Evolutionary conservation across 2,797 vertebrate species (phyloP), one percentile per base, ranked within the genome.

Genomic region (Myotis daubentonii): DNA sequence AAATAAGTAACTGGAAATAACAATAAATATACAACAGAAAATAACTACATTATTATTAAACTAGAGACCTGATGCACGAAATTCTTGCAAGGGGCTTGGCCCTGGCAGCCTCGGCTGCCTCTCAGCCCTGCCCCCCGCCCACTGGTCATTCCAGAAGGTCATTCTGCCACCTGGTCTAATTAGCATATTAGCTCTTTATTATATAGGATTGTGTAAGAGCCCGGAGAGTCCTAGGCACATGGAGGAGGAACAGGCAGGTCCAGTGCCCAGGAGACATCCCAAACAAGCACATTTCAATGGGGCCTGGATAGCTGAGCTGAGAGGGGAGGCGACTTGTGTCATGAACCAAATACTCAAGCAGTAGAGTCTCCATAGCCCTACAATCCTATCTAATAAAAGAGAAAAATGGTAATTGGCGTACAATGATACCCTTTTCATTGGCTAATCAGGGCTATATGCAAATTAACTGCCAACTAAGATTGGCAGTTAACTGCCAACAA

Each of bases 1-100:
- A 47, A n/a, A 30, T 28, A 74, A 87, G n/a, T 92, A 81, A 85
- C 36, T 36, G 57, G 87, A 94, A 91, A 84, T 84, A 95, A 82
- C 2, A 87, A 66, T 68, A 80, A 93, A 57, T 57, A 70, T 47
- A n/a, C 36, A 62, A 65, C 10, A 72, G 78, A 79, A 95, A 95
- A 81, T 38, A 90, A 91, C 28, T 19, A 65, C 1, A 55, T 33
- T 70, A 68, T 94, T 72, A 38, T 30, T 62, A 62, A 62, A 30
- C 60, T 30, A 62, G 60, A 62, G 60, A 12, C 60, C 25, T 0
- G 2, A 7, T 62, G 28, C 28, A 62, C 2, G 2, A 12, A 62
- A 62, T 62, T 15, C 28, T 0, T 62, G 60, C 60, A 30, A 60
- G 57, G 25, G 25, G 11, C 57, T 60, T 0, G 22, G 53, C 53